These are phyloP conservation scores for Cotesia glomerata DNA, from an alignment of 1,140 invertebrate species.

Conservation along the genomic window DNA sequence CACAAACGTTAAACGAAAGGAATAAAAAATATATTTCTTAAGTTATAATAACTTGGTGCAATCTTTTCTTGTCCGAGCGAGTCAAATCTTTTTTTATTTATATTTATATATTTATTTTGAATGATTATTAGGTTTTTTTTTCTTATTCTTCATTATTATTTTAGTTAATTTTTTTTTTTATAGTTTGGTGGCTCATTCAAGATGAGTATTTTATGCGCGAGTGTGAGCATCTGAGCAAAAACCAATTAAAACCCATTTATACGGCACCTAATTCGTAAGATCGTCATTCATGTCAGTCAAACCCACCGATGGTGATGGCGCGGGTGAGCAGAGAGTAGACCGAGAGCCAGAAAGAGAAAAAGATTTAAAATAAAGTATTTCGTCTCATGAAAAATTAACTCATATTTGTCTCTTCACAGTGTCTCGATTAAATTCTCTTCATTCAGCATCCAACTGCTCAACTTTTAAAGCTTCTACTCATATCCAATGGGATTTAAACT, in stretches of 20 bases:
- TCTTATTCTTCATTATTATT: too few relatives aligned
- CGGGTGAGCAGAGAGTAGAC: not conserved
- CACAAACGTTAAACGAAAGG: not conserved
- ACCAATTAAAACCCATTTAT: slow-evolving; percentile 61
- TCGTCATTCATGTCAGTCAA: slow-evolving; percentile 49
- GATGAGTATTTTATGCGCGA: slow-evolving; percentile 4
- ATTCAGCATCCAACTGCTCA: slow-evolving; percentile 52
- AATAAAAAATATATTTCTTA: not conserved
- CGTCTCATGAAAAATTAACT: slow-evolving; percentile 59
- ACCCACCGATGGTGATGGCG: not conserved
- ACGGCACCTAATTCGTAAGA: slow-evolving; percentile 54
- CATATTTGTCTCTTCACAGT: slow-evolving; percentile 62
- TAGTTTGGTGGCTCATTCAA: not conserved
- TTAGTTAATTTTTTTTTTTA: not conserved
- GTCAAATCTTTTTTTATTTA: too few relatives aligned
- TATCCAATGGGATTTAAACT: slow-evolving; percentile 3
- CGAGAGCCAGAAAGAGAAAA: not conserved
- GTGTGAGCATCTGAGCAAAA: slow-evolving; percentile 23
- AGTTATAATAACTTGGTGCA: not conserved
- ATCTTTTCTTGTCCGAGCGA: not conserved
- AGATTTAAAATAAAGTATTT: slow-evolving; percentile 20
- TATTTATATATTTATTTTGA: too few relatives aligned
- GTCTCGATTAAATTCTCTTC: slow-evolving; percentile 49
- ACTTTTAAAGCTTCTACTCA: slow-evolving; percentile 38
- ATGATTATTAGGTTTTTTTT: too few relatives aligned